Percentiles rank a stretch among this genome's conserved stretches.
phyloP scores from a whole-genome alignment of 2,888 invertebrate genomes.

The Hypomecis punctinalis region DNA sequence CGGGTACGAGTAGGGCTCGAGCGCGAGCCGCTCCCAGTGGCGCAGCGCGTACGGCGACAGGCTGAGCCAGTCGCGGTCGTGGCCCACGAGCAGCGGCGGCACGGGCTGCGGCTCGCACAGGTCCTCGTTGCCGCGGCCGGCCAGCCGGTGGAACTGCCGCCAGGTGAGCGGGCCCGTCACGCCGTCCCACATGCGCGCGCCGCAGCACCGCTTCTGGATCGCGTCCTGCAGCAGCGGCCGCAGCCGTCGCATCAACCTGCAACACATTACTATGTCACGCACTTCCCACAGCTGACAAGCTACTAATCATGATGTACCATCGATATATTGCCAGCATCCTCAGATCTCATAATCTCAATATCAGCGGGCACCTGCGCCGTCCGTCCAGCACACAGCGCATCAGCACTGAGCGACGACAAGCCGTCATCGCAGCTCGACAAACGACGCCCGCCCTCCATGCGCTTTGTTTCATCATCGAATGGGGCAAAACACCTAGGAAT shows the following conservation, averaged over 20 bases:
- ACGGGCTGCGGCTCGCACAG: constrained; percentile 99
- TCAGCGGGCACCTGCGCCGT: constrained; percentile 19
- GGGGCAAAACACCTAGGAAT: not conserved
- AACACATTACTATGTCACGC: not conserved
- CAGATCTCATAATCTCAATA: constrained; percentile 32
- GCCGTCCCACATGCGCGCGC: constrained; percentile 96
- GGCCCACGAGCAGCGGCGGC: constrained; percentile 96
- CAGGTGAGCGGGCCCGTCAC: constrained; percentile 99
- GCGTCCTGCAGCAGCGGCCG: constrained; percentile 98
- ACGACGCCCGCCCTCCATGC: constrained; percentile 23
- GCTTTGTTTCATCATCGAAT: constrained; percentile 25
- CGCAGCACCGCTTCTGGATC: constrained; percentile 96
- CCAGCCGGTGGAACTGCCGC: constrained; percentile 98
- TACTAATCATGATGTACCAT: too few relatives aligned
- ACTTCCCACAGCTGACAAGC: too few relatives aligned
- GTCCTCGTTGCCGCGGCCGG: constrained; percentile 97
- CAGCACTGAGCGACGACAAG: constrained; percentile 13
- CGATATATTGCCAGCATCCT: not conserved
- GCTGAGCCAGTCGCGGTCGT: constrained; percentile 97
- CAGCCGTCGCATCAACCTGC: constrained; percentile 91
- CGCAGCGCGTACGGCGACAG: constrained; percentile 97
- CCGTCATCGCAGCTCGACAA: constrained; percentile 11
- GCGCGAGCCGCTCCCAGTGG: constrained; percentile 98
- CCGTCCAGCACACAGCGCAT: constrained; percentile 6
- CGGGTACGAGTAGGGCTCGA: constrained; percentile 98